Conservation (phyloP, 2,888 invertebrate genomes). For the Pristionchus exspectatus region DNA sequence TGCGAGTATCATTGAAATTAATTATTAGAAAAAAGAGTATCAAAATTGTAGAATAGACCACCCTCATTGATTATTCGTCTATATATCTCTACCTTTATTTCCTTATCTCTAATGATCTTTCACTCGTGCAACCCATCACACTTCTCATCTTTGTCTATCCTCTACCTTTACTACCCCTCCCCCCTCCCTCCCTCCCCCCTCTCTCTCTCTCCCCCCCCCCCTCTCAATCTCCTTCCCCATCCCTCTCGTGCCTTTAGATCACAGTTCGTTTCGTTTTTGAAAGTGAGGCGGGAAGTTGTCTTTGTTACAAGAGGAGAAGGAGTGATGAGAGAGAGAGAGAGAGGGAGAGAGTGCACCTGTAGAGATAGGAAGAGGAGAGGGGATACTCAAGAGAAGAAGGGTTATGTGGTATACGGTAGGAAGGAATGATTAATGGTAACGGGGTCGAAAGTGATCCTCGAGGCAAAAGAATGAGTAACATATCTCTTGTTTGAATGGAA, state of each 20-base stretch:
- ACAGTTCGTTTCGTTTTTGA: no score
- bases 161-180: background rate
- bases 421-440: background rate
- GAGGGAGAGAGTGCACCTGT: background rate
- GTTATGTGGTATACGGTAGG: background rate
- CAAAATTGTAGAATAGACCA: background rate
- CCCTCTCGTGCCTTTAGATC: background rate
- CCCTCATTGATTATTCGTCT: background rate
- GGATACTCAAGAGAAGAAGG: background rate
- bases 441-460: background rate
- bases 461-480: background rate
- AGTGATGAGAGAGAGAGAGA: background rate
- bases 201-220: background rate
- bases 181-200: background rate
- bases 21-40: background rate
- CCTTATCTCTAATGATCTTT: no score
- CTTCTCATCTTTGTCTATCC: constrained; percentile 5
- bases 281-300: constrained; percentile 1
- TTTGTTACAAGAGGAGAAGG: no score
- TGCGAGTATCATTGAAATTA: background rate
- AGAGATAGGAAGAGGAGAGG: background rate
- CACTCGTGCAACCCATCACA: background rate
- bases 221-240: no score
- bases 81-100: background rate
- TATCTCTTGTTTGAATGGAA: no score